phyloP scores from a whole-genome alignment of 1,140 invertebrate species.

The Tetraneura akinire region DNA sequence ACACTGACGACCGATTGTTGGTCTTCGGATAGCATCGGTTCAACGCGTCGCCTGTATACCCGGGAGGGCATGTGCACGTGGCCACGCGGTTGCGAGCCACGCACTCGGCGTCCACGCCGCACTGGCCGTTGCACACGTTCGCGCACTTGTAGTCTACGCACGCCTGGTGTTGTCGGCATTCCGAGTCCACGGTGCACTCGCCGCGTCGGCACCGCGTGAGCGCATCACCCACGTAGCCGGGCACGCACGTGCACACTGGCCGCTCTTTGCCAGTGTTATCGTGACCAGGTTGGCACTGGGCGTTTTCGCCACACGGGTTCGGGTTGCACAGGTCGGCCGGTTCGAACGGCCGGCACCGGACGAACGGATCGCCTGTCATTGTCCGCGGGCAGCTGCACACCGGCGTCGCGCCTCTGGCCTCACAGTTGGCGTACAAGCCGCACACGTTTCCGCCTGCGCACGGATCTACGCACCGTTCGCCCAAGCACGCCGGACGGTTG shows the following conservation, averaged over 20 bases:
- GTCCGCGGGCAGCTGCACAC: constrained; percentile 83
- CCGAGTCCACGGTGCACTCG: constrained; percentile 73
- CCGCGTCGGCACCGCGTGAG: constrained; percentile 71
- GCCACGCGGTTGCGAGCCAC: constrained; percentile 75
- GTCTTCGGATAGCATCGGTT: constrained; percentile 60
- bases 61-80: constrained; percentile 80
- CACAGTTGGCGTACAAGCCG: constrained; percentile 78
- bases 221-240: constrained; percentile 80
- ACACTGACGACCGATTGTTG: neutral
- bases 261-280: constrained; percentile 78
- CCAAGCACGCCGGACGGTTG: constrained; percentile 76
- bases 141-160: constrained; percentile 63
- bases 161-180: constrained; percentile 67
- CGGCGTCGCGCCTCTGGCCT: constrained; percentile 73
- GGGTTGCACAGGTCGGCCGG: constrained; percentile 81
- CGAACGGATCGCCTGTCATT: constrained; percentile 84
- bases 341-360: constrained; percentile 76
- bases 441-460: constrained; percentile 74
- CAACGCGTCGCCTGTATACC: constrained; percentile 80
- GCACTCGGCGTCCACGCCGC: constrained; percentile 68
- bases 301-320: constrained; percentile 81
- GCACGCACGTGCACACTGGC: constrained; percentile 78
- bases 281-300: constrained; percentile 78
- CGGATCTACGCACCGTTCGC: constrained; percentile 77
- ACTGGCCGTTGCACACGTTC: constrained; percentile 78